These are phyloP conservation scores for Ashinkailepas kermadecensis DNA, from an alignment of 2,888 invertebrate species.

Conservation along the genomic window DNA sequence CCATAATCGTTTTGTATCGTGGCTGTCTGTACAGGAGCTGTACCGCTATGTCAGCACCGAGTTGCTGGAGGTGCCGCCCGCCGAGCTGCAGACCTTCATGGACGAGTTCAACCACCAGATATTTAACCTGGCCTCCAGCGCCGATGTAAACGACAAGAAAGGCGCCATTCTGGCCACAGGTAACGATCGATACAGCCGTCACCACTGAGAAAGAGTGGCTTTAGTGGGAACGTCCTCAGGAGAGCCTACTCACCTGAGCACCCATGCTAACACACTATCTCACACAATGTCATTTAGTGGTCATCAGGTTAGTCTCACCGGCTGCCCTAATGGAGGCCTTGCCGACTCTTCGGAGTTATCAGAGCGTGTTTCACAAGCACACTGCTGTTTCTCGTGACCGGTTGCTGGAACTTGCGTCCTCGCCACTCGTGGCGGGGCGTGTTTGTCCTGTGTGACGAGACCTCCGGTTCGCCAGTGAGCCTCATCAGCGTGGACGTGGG, in stretches of 20 bases:
- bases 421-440: no score
- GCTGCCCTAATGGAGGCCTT: no score
- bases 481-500: slow-evolving; percentile 89
- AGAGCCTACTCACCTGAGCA: no score
- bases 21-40: slow-evolving; percentile 71
- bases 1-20: background rate
- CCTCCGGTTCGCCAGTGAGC: slow-evolving; percentile 59
- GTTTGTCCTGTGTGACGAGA: no score
- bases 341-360: no score
- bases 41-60: slow-evolving; percentile 62
- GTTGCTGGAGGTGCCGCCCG: slow-evolving; percentile 56
- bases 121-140: slow-evolving; percentile 80
- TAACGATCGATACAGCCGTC: slow-evolving; percentile 27
- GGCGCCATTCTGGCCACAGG: slow-evolving; percentile 86
- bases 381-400: no score
- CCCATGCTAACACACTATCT: no score
- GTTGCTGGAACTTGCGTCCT: no score
- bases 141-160: slow-evolving; percentile 87
- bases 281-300: no score
- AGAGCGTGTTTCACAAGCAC: no score
- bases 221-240: no score
- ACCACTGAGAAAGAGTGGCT: background rate
- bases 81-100: slow-evolving; percentile 81
- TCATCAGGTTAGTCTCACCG: no score
- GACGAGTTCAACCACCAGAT: slow-evolving; percentile 94